Conservation (phyloP, 2,797 vertebrate genomes). For the Lepilemur septentrionalis region DNA sequence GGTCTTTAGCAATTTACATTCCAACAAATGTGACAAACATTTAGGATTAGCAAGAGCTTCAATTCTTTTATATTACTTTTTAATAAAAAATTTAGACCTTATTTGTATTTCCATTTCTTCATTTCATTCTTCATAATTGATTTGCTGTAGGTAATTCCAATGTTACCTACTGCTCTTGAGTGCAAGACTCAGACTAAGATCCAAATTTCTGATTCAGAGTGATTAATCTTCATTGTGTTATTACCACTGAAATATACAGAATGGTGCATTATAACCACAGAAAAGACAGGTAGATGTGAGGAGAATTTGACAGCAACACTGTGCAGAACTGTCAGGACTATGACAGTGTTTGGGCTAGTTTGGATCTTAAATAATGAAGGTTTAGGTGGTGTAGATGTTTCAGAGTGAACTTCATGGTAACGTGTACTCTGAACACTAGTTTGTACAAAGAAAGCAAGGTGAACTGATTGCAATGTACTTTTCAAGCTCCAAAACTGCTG, state of each 20-base stretch:
- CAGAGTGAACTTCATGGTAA: not conserved
- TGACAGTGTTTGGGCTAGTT: not conserved
- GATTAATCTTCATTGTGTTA: not conserved
- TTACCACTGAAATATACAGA: not conserved
- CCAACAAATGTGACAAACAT: not conserved
- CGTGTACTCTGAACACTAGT: not conserved
- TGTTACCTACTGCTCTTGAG: not conserved
- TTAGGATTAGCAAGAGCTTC: not conserved
- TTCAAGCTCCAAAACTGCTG: conserved; percentile 1
- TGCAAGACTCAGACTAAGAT: not conserved
- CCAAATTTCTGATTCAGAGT: not conserved
- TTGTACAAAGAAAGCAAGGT: not conserved
- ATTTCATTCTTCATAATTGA: not conserved
- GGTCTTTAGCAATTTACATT: not conserved
- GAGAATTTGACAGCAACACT: not conserved
- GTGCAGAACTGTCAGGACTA: not conserved
- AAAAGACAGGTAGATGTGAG: not conserved
- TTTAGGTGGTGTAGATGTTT: not conserved
- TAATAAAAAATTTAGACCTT: not conserved
- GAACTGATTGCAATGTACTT: not conserved
- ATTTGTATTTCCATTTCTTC: not conserved
- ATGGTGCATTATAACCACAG: not conserved
- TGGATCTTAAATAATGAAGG: not conserved
- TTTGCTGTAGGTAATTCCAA: not conserved
- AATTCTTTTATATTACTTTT: not conserved